Percentiles rank a stretch among this genome's conserved stretches.
Conservation (phyloP, 2,797 vertebrate genomes). For the Eleutherodactylus coqui region DNA sequence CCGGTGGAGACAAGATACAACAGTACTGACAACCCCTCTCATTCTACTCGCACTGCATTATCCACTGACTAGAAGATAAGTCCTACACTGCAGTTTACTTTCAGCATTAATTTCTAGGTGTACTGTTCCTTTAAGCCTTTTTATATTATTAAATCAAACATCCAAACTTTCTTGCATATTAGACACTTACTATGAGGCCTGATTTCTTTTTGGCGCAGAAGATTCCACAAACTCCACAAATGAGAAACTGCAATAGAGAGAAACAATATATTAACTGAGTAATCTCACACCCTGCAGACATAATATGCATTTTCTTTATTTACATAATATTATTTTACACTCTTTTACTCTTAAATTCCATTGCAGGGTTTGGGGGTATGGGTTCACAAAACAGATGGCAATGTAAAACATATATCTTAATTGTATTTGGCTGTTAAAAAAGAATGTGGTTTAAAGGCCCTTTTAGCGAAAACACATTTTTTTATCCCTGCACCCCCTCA, state of each 20-base stretch:
- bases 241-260: constrained; percentile 84
- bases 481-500: too few species aligned
- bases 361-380: not conserved
- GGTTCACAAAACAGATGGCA: not conserved
- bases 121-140: too few species aligned
- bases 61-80: too few species aligned
- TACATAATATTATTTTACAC: not conserved
- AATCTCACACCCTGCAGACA: not conserved
- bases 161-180: not conserved
- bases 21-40: too few species aligned
- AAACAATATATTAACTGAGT: not conserved
- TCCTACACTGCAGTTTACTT: not conserved
- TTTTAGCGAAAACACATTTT: too few species aligned
- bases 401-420: not conserved
- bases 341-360: not conserved
- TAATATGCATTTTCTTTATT: not conserved
- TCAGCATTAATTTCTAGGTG: not conserved
- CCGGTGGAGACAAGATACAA: too few species aligned
- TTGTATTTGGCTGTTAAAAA: not conserved
- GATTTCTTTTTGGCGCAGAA: constrained; percentile 95
- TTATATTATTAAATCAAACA: too few species aligned
- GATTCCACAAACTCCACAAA: constrained; percentile 95
- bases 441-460: not conserved
- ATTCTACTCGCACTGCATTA: too few species aligned
- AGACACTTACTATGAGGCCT: constrained; percentile 93